These are phyloP conservation scores for Trididemnum clinides DNA, from an alignment of 23 tunicate genomes.

Conservation along the genomic window DNA sequence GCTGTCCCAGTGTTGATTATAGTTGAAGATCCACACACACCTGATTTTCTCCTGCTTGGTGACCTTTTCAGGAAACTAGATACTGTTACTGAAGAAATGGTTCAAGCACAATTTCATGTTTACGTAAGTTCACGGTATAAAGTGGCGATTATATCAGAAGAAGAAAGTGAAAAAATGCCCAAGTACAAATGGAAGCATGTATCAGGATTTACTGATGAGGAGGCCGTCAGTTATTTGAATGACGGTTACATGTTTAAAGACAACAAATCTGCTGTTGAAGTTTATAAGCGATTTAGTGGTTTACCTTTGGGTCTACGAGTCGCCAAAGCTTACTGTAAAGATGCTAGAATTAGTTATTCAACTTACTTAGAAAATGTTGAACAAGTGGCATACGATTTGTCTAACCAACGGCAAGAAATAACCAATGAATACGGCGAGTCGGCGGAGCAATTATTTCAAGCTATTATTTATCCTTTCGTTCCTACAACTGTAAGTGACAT, in stretches of 20 bases:
- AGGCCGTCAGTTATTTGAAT: slow-evolving; percentile 8
- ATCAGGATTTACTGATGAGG: background rate
- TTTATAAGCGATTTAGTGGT: slow-evolving; percentile 28
- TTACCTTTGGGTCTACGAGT: slow-evolving; percentile 20
- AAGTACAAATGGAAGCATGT: background rate
- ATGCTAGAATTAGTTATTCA: background rate
- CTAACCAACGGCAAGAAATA: background rate
- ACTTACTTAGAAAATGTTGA: background rate
- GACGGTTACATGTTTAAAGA: background rate
- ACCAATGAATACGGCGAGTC: background rate
- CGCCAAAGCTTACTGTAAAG: slow-evolving; percentile 12
- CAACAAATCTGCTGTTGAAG: background rate
- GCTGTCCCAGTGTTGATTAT: background rate
- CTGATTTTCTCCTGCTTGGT: background rate
- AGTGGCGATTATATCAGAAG: background rate
- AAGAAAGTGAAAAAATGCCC: background rate
- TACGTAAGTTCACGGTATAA: background rate
- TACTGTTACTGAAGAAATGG: background rate
- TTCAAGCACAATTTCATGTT: background rate
- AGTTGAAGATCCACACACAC: background rate
- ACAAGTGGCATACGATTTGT: background rate
- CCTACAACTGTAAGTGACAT: background rate
- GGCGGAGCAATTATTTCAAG: slow-evolving; percentile 39
- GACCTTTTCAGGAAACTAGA: background rate
- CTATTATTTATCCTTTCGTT: slow-evolving; percentile 34